A percentile compares a stretch with the other conserved stretches of the same genome.
Evolutionary conservation across 2,113 vertebrate species (phyloP).

Genomic region (Podarcis muralis): DNA sequence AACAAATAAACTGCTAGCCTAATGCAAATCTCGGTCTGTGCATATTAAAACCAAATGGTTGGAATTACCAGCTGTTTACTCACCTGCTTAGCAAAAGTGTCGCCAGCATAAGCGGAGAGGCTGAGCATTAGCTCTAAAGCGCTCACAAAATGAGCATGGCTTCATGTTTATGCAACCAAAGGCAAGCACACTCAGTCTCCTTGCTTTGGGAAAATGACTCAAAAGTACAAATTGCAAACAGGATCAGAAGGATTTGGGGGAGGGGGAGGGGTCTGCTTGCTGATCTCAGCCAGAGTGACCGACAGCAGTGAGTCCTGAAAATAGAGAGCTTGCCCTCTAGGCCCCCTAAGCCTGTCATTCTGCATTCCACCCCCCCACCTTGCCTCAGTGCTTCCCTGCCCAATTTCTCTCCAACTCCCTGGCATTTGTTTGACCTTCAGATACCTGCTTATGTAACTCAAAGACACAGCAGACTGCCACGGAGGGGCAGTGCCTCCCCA

Average conservation of each 20-base stretch:
- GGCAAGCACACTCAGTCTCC: not conserved
- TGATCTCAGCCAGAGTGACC: not conserved
- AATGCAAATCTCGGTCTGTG: not conserved
- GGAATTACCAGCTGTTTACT: not conserved
- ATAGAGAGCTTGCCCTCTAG: not conserved
- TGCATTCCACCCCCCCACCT: not conserved
- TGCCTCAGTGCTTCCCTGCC: not conserved
- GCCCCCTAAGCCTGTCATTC: not conserved
- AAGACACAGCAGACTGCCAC: not conserved
- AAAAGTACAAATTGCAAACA: not conserved
- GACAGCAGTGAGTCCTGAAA: not conserved
- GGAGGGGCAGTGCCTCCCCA: too few relatives aligned
- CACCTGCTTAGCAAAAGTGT: not conserved
- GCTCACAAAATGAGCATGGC: not conserved
- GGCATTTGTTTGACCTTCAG: slow-evolving; percentile 8
- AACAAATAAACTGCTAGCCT: not conserved
- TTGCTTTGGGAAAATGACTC: not conserved
- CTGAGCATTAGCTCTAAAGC: not conserved
- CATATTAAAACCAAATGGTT: not conserved
- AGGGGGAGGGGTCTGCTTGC: not conserved
- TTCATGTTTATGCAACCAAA: not conserved
- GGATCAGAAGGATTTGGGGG: not conserved
- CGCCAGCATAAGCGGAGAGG: not conserved
- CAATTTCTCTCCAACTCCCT: not conserved
- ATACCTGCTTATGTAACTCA: slow-evolving; percentile 15